Conservation (phyloP, 2,797 vertebrate genomes). For the Poeciliopsis turneri region DNA sequence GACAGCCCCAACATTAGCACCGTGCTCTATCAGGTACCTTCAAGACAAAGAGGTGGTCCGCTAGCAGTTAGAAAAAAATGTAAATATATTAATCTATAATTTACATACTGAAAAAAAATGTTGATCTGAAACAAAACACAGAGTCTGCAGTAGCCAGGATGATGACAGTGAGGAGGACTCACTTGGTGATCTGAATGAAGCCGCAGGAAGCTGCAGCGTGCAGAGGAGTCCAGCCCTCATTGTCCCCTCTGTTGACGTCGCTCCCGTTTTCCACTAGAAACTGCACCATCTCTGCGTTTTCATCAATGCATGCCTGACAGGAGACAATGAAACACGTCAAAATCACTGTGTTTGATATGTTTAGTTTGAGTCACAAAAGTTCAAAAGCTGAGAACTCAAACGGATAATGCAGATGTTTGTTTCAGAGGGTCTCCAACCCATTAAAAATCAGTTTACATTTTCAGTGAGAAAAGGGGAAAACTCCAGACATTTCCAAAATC, state of each 20-base stretch:
- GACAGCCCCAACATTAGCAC: conserved; percentile 81
- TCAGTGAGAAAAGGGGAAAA: conserved; percentile 30
- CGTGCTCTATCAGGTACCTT: conserved; percentile 77
- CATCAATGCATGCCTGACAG: conserved; percentile 85
- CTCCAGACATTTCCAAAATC: conserved; percentile 41
- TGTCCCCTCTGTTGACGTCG: conserved; percentile 84
- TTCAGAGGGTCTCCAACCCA: conserved; percentile 12
- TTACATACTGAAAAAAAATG: background rate
- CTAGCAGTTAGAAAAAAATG: background rate
- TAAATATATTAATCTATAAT: no score
- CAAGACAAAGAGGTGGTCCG: conserved; percentile 1
- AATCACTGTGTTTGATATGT: background rate
- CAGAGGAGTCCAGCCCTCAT: conserved; percentile 88
- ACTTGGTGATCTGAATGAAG: conserved; percentile 84
- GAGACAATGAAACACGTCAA: conserved; percentile 39
- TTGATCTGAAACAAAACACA: background rate
- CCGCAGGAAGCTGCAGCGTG: conserved; percentile 85
- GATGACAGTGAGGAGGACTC: conserved; percentile 45
- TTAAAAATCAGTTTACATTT: conserved; percentile 13
- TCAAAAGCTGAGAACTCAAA: background rate
- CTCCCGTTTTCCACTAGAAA: conserved; percentile 87
- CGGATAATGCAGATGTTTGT: background rate
- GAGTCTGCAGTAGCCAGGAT: background rate
- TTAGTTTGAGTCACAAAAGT: background rate
- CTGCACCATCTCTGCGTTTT: conserved; percentile 87